Conservation (phyloP, 1,140 invertebrate genomes). For the Ericerus pela region DNA sequence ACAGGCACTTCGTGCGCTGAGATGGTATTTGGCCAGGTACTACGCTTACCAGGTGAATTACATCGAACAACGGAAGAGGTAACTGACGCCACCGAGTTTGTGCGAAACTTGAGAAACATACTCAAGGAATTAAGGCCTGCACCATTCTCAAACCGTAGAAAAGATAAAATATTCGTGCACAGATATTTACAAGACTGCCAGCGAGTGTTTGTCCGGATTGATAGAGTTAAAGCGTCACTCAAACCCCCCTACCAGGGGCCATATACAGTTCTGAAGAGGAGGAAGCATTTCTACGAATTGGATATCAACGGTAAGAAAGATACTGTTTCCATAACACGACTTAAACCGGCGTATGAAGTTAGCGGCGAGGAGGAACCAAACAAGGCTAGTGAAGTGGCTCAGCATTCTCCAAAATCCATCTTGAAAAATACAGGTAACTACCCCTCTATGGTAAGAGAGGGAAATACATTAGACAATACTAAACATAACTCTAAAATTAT, state of each 20-base stretch:
- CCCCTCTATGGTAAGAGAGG: too few species aligned
- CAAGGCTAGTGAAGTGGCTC: too few species aligned
- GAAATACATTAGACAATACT: too few species aligned
- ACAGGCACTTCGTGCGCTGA: constrained; percentile 22
- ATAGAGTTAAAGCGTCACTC: not conserved
- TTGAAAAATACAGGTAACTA: too few species aligned
- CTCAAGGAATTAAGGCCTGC: not conserved
- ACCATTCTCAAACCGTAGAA: not conserved
- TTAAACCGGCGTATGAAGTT: constrained; percentile 13
- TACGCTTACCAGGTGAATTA: constrained; percentile 11
- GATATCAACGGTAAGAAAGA: not conserved
- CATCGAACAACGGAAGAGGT: not conserved
- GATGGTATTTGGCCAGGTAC: constrained; percentile 18
- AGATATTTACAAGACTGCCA: constrained; percentile 1
- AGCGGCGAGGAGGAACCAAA: too few species aligned
- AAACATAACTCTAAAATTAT: too few species aligned
- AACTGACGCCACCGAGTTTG: not conserved
- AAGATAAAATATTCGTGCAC: not conserved
- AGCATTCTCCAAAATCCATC: too few species aligned
- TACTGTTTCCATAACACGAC: not conserved
- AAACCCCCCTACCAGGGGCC: constrained; percentile 12
- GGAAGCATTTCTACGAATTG: not conserved
- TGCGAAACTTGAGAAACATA: not conserved
- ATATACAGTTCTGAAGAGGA: not conserved
- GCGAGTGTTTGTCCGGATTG: constrained; percentile 6